A percentile compares a stretch with the other conserved stretches of the same genome.
Conservation (phyloP, 2,113 vertebrate genomes). For the Pygathrix nemaeus region DNA sequence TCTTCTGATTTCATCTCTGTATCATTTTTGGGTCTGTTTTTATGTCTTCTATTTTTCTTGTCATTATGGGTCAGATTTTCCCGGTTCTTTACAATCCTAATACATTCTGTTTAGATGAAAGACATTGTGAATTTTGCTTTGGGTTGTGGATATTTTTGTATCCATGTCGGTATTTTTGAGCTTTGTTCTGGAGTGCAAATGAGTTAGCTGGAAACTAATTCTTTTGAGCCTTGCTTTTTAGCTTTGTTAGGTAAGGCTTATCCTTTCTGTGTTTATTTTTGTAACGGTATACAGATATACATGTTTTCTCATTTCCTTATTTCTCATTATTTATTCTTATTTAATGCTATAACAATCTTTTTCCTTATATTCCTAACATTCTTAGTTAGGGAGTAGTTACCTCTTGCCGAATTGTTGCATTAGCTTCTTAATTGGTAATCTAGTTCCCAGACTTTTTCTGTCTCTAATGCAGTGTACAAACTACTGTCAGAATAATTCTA, state of each 20-base stretch:
- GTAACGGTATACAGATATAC: not conserved
- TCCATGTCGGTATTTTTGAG: slow-evolving; percentile 22
- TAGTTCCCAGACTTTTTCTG: not conserved
- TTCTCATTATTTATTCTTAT: not conserved
- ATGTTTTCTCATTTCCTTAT: not conserved
- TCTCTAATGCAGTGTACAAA: not conserved
- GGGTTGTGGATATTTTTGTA: slow-evolving; percentile 10
- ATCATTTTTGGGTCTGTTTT: not conserved
- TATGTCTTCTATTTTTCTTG: not conserved
- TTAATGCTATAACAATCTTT: slow-evolving; percentile 4
- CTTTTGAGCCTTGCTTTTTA: slow-evolving; percentile 34
- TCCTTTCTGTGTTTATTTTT: slow-evolving; percentile 1
- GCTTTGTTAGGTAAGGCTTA: slow-evolving; percentile 5
- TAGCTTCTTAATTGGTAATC: not conserved
- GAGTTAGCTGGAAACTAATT: not conserved
- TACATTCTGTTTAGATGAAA: not conserved
- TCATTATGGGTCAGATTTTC: not conserved
- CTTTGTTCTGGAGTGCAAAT: slow-evolving; percentile 13
- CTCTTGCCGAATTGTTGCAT: not conserved
- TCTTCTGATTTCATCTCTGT: not conserved
- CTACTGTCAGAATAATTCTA: not conserved
- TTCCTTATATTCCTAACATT: slow-evolving; percentile 1
- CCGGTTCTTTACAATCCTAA: not conserved
- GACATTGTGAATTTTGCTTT: not conserved
- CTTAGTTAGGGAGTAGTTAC: not conserved